Percentiles rank a stretch among this genome's conserved stretches.
Conservation (phyloP, 2,113 vertebrate species). For the Emydocephalus ijimae region DNA sequence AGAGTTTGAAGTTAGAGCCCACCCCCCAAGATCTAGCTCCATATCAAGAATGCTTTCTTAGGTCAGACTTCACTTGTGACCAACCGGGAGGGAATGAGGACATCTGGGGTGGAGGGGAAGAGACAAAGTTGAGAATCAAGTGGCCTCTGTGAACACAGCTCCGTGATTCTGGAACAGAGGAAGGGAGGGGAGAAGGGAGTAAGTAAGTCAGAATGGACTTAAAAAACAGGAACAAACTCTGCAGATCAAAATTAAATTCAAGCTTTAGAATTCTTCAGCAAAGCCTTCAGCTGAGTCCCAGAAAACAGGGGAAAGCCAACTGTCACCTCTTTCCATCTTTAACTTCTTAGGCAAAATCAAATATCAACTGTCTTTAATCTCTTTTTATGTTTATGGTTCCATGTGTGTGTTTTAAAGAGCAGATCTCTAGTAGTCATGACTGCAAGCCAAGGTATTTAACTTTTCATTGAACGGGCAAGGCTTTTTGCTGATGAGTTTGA, state of each 20-base stretch:
- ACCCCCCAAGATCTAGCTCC: background rate
- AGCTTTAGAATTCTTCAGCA: no score
- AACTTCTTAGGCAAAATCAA: background rate
- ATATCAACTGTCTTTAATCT: background rate
- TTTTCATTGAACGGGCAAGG: background rate
- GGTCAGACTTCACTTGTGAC: conserved; percentile 82
- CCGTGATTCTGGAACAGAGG: conserved; percentile 77
- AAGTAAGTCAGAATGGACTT: background rate
- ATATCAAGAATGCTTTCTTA: background rate
- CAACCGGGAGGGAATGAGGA: conserved; percentile 79
- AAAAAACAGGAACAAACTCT: background rate
- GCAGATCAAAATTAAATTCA: background rate
- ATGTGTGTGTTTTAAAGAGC: background rate
- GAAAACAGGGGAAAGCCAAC: background rate
- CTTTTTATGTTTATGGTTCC: background rate
- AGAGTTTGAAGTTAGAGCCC: background rate
- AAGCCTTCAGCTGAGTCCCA: background rate
- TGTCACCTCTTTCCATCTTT: background rate
- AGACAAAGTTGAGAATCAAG: conserved; percentile 84
- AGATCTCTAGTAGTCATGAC: no score
- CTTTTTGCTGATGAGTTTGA: background rate
- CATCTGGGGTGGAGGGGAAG: conserved; percentile 76
- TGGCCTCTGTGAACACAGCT: conserved; percentile 84
- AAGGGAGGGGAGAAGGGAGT: conserved; percentile 37
- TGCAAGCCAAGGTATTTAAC: background rate